These are phyloP conservation scores for Calephelis nemesis DNA, from an alignment of 1,140 invertebrate species.

Conservation along the genomic window DNA sequence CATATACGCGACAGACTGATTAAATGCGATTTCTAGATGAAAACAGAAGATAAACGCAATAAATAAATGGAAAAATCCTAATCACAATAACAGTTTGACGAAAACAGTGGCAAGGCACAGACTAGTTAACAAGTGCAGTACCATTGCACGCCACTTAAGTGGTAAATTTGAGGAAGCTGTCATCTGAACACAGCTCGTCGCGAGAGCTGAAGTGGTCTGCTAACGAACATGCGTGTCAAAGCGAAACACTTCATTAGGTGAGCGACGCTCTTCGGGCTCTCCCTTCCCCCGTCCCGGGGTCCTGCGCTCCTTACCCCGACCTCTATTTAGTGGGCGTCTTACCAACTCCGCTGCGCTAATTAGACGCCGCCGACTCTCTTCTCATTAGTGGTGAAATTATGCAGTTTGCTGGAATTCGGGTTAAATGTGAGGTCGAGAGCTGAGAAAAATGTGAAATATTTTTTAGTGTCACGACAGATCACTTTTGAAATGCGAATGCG, in stretches of 20 bases:
- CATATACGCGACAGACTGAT: too few species aligned
- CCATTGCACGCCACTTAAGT: conserved; percentile 73
- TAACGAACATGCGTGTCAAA: conserved; percentile 78
- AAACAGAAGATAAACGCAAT: too few species aligned
- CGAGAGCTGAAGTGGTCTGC: conserved; percentile 70
- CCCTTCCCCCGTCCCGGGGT: conserved; percentile 28
- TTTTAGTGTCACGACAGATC: conserved; percentile 40
- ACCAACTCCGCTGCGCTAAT: conserved; percentile 70
- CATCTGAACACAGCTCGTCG: conserved; percentile 69
- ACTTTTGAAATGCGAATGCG: conserved; percentile 22
- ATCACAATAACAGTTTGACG: conserved; percentile 13
- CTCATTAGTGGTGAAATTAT: conserved; percentile 78
- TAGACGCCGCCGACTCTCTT: conserved; percentile 73
- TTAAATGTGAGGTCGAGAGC: conserved; percentile 70
- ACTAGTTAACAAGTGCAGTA: conserved; percentile 69
- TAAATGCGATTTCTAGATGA: too few species aligned
- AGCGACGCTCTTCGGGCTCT: conserved; percentile 53
- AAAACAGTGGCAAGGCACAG: conserved; percentile 57
- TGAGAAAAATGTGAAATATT: conserved; percentile 58
- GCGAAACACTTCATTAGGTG: conserved; percentile 78
- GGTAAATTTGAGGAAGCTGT: conserved; percentile 74
- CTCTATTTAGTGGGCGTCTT: conserved; percentile 73
- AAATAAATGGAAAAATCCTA: background rate
- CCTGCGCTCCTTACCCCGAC: conserved; percentile 46
- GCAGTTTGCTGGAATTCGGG: conserved; percentile 75